Evolutionary conservation across 1,140 invertebrate species (phyloP), one percentile per base, ranked within the genome.

Genomic region (Acromyrmex heyeri): DNA sequence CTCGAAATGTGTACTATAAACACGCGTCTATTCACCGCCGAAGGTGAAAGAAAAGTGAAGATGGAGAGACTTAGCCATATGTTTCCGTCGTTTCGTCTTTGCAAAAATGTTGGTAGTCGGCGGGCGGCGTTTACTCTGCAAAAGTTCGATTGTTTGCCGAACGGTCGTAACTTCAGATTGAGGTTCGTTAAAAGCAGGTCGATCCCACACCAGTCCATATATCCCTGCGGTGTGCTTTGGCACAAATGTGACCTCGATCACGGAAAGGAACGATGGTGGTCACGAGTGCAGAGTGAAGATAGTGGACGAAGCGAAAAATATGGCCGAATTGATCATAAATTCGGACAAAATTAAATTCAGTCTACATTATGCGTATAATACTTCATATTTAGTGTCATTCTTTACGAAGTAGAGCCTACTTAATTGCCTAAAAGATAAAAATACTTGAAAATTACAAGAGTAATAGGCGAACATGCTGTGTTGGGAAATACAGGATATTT

Each of bases 61-160:
- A 62, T 7, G 6, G 24, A 53, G 21, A 38, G 34, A 38, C 6
- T 79, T 10, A 16, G 16, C 14, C 34, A 21, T 81, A 44, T 7
- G 30, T 27, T 72, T 57, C 24, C 1, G 30, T 27, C 10, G 44
- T 24, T 24, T 24, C n/a, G n/a, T 12, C 21, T 24, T 57, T 3
- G 21, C 30, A 61, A 83, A 75, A 61, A 75, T 62, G 50, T 34
- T 7, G 79, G 14, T 21, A 59, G 18, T 61, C 5, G 38, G 7
- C 44, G 48, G 44, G 18, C 18, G 48, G 4, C 24, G 76, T 82
- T 61, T 30, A 82, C 62, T n/a, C 5, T 8, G 21, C 21, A 57
- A 61, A 83, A 73, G 24, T 83, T 75, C 69, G 55, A 83, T 75
- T 73, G 79, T 83, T 83, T 62, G 69, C 38, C 55, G 24, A 73